Conservation (phyloP, 2,113 vertebrate genomes). For the Romanogobio albipinnatus region DNA sequence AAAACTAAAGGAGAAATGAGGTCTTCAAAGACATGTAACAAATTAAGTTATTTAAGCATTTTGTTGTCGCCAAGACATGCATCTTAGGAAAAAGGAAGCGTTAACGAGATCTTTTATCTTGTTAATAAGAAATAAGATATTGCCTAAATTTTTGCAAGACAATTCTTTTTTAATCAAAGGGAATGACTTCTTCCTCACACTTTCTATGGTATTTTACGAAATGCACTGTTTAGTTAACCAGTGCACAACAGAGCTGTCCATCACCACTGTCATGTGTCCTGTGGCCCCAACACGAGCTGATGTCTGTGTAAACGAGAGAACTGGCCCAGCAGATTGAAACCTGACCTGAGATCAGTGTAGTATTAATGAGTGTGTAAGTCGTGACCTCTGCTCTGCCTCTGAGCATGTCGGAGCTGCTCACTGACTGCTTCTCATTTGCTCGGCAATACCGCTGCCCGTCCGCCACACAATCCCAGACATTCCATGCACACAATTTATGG, state of each 20-base stretch:
- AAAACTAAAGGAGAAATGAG: not conserved
- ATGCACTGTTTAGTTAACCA: constrained; percentile 35
- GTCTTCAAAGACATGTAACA: not conserved
- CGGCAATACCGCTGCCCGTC: constrained; percentile 53
- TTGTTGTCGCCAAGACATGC: not conserved
- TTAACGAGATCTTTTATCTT: constrained; percentile 1
- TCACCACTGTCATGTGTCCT: constrained; percentile 15
- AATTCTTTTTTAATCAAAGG: constrained; percentile 18
- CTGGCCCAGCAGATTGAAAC: not conserved
- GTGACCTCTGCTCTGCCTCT: constrained; percentile 11
- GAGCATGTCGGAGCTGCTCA: not conserved
- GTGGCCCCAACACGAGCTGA: constrained; percentile 16
- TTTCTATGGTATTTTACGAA: not conserved
- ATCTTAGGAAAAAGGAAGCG: not conserved
- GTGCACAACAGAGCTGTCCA: constrained; percentile 31
- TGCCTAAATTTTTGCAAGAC: not conserved
- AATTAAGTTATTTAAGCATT: not conserved
- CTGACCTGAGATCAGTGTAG: constrained; percentile 37
- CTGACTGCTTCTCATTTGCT: constrained; percentile 65
- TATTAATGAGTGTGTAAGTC: constrained; percentile 43
- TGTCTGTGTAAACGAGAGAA: not conserved
- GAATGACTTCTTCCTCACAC: not conserved
- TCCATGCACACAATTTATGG: constrained; percentile 67
- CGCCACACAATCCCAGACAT: constrained; percentile 61
- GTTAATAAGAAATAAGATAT: not conserved